Percentiles rank a stretch among this genome's conserved stretches.
phyloP scores from a whole-genome alignment of 2,113 vertebrate species.

The Picathartes gymnocephalus region DNA sequence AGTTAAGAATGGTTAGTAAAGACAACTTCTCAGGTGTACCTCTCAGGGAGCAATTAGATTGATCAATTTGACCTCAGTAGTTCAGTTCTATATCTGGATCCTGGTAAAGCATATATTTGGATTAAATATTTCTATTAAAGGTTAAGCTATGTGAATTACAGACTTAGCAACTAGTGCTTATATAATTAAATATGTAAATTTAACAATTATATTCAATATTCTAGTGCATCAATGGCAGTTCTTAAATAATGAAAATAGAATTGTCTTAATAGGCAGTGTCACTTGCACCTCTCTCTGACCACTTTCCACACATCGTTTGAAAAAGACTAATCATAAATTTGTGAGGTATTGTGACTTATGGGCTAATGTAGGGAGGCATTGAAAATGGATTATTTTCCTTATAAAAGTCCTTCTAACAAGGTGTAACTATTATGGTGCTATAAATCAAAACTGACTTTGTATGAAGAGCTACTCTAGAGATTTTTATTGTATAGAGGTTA shows the following conservation, averaged over 20 bases:
- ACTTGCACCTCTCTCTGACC: background rate
- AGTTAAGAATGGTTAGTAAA: background rate
- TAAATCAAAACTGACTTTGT: background rate
- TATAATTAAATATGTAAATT: background rate
- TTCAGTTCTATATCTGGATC: background rate
- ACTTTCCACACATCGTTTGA: background rate
- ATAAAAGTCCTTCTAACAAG: background rate
- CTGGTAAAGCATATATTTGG: background rate
- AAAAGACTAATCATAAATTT: background rate
- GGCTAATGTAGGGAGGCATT: background rate
- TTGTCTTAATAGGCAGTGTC: background rate
- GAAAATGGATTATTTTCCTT: background rate
- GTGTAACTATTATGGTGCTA: background rate
- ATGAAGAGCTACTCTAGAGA: background rate
- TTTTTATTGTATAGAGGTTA: background rate
- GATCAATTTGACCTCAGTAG: slow-evolving; percentile 1
- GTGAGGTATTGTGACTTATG: background rate
- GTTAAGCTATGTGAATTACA: background rate
- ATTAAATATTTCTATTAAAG: background rate
- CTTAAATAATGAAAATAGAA: background rate
- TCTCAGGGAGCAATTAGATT: slow-evolving; percentile 38
- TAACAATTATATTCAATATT: background rate
- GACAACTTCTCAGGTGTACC: background rate
- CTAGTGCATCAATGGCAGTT: background rate
- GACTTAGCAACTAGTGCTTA: background rate